A percentile compares a stretch with the other conserved stretches of the same genome.
Conservation (phyloP, 1,140 invertebrate genomes). For the Drosophila tsacasi region DNA sequence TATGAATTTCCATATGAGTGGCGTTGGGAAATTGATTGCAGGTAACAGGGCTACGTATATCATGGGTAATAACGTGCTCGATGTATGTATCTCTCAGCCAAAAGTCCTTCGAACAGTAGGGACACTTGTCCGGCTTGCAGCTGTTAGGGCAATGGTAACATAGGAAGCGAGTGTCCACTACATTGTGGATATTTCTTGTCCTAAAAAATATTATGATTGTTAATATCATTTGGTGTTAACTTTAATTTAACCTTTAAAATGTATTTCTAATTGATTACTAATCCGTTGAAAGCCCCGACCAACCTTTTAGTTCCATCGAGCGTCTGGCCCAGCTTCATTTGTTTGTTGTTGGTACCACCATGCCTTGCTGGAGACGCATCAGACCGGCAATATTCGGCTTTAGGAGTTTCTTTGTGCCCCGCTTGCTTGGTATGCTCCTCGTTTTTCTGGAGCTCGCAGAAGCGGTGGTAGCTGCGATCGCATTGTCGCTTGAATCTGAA, state of each 20-base stretch:
- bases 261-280: not conserved
- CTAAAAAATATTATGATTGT: not conserved
- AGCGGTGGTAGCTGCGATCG: slow-evolving; percentile 33
- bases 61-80: slow-evolving; percentile 17
- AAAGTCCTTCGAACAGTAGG: slow-evolving; percentile 19
- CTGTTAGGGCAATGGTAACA: slow-evolving; percentile 8
- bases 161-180: not conserved
- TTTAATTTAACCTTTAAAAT: not conserved
- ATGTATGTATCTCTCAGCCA: slow-evolving; percentile 30
- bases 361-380: not conserved
- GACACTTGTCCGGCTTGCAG: slow-evolving; percentile 38
- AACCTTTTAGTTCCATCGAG: not conserved
- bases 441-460: slow-evolving; percentile 14
- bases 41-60: not conserved
- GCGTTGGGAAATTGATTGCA: not conserved
- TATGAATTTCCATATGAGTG: not conserved
- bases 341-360: not conserved
- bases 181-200: not conserved
- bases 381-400: not conserved
- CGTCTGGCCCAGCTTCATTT: no score
- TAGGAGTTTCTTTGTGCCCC: not conserved
- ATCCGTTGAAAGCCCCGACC: not conserved
- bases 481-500: slow-evolving; percentile 53
- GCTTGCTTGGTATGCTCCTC: not conserved
- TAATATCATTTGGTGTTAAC: not conserved